Conservation (phyloP, 2,888 invertebrate species). For the Leptinotarsa rubiginosa region DNA sequence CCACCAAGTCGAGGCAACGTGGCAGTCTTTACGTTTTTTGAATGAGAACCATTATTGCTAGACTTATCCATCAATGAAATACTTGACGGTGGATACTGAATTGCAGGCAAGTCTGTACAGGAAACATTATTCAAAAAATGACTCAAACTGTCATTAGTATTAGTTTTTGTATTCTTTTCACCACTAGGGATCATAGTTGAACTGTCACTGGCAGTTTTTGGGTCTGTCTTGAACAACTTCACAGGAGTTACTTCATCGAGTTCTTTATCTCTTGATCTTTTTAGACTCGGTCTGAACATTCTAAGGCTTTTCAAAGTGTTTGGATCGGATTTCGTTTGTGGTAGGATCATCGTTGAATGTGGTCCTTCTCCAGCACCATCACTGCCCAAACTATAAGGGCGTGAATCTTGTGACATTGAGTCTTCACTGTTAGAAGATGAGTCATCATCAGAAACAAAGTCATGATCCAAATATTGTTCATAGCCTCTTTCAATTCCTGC, state of each 20-base stretch:
- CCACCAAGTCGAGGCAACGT: conserved; percentile 58
- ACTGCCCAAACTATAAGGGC: conserved; percentile 66
- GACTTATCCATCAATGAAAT: conserved; percentile 18
- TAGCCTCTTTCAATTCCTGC: conserved; percentile 61
- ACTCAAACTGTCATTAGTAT: conserved; percentile 30
- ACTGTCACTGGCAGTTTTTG: conserved; percentile 23
- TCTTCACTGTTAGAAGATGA: conserved; percentile 63
- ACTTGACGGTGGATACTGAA: conserved; percentile 29
- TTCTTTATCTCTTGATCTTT: conserved; percentile 52
- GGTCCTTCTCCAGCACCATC: conserved; percentile 61
- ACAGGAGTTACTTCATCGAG: conserved; percentile 33
- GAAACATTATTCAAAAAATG: conserved; percentile 36
- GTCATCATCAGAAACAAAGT: conserved; percentile 56
- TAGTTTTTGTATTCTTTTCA: conserved; percentile 11
- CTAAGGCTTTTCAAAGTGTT: conserved; percentile 68
- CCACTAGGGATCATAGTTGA: conserved; percentile 14
- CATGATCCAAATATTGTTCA: conserved; percentile 58
- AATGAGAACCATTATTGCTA: conserved; percentile 39
- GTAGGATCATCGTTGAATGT: conserved; percentile 47
- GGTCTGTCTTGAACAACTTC: conserved; percentile 42
- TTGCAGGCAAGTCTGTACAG: conserved; percentile 13
- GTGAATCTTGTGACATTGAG: conserved; percentile 67
- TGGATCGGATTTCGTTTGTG: conserved; percentile 65
- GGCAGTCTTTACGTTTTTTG: conserved; percentile 60
- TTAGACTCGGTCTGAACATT: conserved; percentile 67